phyloP scores from a whole-genome alignment of 2,797 vertebrate genomes.

The Myiothlypis coronata region DNA sequence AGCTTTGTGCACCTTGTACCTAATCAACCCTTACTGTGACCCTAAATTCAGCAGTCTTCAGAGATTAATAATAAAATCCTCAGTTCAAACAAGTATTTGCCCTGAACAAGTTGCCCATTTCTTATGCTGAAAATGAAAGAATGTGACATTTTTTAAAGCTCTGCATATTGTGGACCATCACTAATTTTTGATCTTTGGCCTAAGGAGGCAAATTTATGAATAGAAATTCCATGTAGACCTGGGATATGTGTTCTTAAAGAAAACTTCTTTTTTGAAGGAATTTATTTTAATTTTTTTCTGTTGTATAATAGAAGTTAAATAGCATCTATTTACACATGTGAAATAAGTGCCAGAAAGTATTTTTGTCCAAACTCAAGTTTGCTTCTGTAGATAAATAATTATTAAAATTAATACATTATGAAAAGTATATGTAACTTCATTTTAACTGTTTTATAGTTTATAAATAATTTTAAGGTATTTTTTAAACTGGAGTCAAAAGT shows the following conservation, averaged over 20 bases:
- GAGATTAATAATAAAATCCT: constrained; percentile 99
- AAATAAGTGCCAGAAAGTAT: not conserved
- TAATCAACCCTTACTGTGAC: constrained; percentile 99
- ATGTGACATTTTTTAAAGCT: constrained; percentile 88
- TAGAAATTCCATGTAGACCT: constrained; percentile 42
- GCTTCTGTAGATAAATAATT: not conserved
- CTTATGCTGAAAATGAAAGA: constrained; percentile 94
- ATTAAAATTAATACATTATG: not conserved
- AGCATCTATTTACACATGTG: not conserved
- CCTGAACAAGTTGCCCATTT: constrained; percentile 98
- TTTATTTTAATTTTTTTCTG: constrained; percentile 35
- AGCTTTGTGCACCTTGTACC: constrained; percentile 99
- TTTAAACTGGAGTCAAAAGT: not conserved
- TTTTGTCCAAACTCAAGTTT: not conserved
- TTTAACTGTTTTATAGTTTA: not conserved
- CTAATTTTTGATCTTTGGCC: constrained; percentile 94
- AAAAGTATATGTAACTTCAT: not conserved
- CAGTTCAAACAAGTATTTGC: constrained; percentile 99
- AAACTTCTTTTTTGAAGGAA: constrained; percentile 23
- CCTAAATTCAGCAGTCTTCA: constrained; percentile 94
- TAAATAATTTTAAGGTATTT: not conserved
- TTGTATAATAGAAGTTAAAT: constrained; percentile 7
- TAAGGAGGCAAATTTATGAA: constrained; percentile 79
- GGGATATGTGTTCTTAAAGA: constrained; percentile 13
- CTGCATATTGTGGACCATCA: constrained; percentile 83